A percentile compares a stretch with the other conserved stretches of the same genome.
These are phyloP conservation scores for Manduca sexta DNA, from an alignment of 1,140 invertebrate species.

Conservation along the genomic window DNA sequence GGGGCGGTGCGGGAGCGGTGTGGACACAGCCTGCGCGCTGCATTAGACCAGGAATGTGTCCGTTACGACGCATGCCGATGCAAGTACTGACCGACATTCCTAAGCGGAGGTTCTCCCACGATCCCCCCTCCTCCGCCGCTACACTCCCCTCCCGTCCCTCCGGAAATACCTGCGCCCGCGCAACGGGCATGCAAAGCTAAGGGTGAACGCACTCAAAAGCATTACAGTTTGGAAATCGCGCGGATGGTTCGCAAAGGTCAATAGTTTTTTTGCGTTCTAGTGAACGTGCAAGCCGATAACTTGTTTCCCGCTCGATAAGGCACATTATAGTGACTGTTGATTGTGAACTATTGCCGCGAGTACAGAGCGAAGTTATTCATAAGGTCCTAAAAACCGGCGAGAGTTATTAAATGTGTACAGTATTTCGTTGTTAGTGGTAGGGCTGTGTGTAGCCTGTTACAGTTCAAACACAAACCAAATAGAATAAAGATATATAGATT, in stretches of 20 bases:
- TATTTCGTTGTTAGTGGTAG: no score
- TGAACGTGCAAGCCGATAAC: no score
- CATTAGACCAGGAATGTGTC: slow-evolving; percentile 6
- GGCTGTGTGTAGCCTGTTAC: no score
- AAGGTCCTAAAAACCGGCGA: no score
- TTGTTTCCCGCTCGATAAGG: no score
- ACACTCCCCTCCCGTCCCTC: slow-evolving; percentile 25
- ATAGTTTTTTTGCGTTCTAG: slow-evolving; percentile 6
- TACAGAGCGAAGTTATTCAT: no score
- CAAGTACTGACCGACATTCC: slow-evolving; percentile 44
- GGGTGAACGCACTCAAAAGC: slow-evolving; percentile 35
- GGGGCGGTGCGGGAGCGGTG: no score
- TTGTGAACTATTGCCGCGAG: no score
- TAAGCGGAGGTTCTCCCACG: slow-evolving; percentile 35
- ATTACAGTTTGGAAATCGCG: slow-evolving; percentile 30
- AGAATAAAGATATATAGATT: no score
- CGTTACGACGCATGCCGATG: slow-evolving; percentile 18
- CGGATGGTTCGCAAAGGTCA: slow-evolving; percentile 20
- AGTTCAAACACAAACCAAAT: no score
- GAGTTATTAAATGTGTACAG: no score
- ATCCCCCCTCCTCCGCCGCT: slow-evolving; percentile 13
- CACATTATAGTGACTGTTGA: no score
- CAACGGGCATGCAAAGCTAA: slow-evolving; percentile 36
- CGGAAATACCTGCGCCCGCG: slow-evolving; percentile 46
- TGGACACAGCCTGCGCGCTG: background rate